Percentiles rank a stretch among this genome's conserved stretches.
Conservation (phyloP, 2,888 invertebrate genomes). For the Zaprionus lineosus region DNA sequence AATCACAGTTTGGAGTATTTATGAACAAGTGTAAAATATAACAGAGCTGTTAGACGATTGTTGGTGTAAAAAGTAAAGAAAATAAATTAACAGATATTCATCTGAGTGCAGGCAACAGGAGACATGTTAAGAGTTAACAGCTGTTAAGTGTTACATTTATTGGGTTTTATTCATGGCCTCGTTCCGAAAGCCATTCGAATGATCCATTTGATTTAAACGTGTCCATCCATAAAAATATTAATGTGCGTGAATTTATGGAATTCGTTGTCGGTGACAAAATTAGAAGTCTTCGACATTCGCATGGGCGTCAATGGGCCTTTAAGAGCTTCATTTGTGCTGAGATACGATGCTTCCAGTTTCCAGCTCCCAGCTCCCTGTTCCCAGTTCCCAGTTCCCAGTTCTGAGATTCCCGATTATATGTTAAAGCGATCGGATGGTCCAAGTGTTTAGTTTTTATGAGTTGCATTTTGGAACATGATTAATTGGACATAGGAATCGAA, state of each 20-base stretch:
- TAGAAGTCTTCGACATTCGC: constrained; percentile 24
- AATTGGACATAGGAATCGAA: constrained; percentile 37
- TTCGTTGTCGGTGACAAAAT: constrained; percentile 35
- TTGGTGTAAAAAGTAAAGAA: too few relatives aligned
- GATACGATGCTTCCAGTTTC: not conserved
- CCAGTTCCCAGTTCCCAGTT: too few relatives aligned
- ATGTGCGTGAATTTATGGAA: constrained; percentile 58
- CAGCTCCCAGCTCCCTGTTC: constrained; percentile 17
- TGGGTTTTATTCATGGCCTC: constrained; percentile 15
- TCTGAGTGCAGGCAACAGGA: too few relatives aligned
- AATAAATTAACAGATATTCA: too few relatives aligned
- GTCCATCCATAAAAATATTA: constrained; percentile 17
- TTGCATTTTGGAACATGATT: constrained; percentile 53
- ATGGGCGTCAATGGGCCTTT: constrained; percentile 6
- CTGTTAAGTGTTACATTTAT: too few relatives aligned
- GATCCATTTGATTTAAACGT: constrained; percentile 23
- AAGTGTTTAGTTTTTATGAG: constrained; percentile 38
- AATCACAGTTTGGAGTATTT: too few relatives aligned
- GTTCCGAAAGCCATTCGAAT: constrained; percentile 4
- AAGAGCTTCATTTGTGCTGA: not conserved
- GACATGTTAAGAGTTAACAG: too few relatives aligned
- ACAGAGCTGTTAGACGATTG: too few relatives aligned
- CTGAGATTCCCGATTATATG: too few relatives aligned
- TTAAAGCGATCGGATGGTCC: too few relatives aligned
- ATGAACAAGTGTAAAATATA: too few relatives aligned